These are phyloP conservation scores for Otis tarda DNA, from an alignment of 2,113 vertebrate species.

Conservation along the genomic window DNA sequence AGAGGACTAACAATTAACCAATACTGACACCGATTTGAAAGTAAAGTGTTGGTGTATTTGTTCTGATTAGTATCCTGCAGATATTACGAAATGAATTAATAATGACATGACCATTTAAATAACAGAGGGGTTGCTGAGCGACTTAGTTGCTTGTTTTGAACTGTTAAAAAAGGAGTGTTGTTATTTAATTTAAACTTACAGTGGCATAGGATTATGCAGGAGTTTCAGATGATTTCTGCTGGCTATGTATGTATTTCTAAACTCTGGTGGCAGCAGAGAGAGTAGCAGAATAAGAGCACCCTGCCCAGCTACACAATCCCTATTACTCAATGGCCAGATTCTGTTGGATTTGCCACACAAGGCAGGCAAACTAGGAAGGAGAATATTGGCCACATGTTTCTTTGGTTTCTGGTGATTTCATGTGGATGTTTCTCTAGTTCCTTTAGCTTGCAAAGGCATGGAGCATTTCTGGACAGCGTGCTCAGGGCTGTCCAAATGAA, in stretches of 20 bases:
- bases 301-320: too few species aligned
- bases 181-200: not conserved
- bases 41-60: not conserved
- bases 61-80: conserved; percentile 31
- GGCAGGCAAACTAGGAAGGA: not conserved
- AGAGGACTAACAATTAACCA: not conserved
- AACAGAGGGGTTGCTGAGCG: not conserved
- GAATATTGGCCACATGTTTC: not conserved
- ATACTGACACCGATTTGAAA: not conserved
- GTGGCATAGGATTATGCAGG: not conserved
- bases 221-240: not conserved
- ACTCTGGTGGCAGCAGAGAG: not conserved
- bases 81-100: not conserved
- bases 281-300: not conserved
- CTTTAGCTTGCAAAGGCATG: not conserved
- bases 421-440: not conserved
- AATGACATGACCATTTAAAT: not conserved
- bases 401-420: not conserved
- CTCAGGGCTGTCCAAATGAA: not conserved
- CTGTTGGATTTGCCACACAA: not conserved
- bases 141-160: not conserved
- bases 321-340: not conserved
- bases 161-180: not conserved
- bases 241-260: not conserved
- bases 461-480: not conserved